Percentiles rank a stretch among this genome's conserved stretches.
phyloP scores from a whole-genome alignment of 2,797 vertebrate genomes.

The Hemibagrus guttatus region DNA sequence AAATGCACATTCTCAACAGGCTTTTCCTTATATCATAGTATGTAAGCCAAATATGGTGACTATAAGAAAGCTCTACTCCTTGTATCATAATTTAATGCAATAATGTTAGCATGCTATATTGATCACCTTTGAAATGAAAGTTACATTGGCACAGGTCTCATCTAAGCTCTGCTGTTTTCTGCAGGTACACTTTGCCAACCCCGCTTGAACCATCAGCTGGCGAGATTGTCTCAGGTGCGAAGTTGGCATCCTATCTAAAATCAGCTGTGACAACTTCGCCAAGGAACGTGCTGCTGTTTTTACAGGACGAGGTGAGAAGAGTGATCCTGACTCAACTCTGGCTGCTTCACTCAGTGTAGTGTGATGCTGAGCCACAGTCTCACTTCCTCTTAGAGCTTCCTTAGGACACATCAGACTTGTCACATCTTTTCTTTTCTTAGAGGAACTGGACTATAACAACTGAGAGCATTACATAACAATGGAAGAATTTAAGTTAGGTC shows the following conservation, averaged over 20 bases:
- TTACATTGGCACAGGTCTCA: neutral
- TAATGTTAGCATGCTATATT: neutral
- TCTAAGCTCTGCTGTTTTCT: neutral
- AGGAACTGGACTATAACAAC: neutral
- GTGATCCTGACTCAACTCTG: neutral
- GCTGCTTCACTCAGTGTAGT: conserved; percentile 59
- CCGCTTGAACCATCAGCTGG: conserved; percentile 73
- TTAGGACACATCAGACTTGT: conserved; percentile 37
- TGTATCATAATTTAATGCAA: neutral
- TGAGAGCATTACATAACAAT: conserved; percentile 1
- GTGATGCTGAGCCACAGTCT: conserved; percentile 63
- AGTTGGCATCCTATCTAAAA: conserved; percentile 75
- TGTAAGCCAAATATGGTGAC: neutral
- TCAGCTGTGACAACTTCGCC: conserved; percentile 73
- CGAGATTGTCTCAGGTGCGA: conserved; percentile 75
- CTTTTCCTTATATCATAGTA: neutral
- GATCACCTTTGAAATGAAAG: neutral
- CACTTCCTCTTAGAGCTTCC: conserved; percentile 69
- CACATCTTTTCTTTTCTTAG: neutral
- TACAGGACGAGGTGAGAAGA: conserved; percentile 83
- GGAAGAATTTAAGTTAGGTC: neutral
- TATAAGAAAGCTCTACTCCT: neutral
- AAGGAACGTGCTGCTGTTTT: conserved; percentile 83
- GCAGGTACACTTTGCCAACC: conserved; percentile 68
- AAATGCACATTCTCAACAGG: neutral